Evolutionary conservation across 2,113 vertebrate genomes (phyloP), one percentile per base, ranked within the genome.

Genomic region (Cyprinodon brontotheroides): DNA sequence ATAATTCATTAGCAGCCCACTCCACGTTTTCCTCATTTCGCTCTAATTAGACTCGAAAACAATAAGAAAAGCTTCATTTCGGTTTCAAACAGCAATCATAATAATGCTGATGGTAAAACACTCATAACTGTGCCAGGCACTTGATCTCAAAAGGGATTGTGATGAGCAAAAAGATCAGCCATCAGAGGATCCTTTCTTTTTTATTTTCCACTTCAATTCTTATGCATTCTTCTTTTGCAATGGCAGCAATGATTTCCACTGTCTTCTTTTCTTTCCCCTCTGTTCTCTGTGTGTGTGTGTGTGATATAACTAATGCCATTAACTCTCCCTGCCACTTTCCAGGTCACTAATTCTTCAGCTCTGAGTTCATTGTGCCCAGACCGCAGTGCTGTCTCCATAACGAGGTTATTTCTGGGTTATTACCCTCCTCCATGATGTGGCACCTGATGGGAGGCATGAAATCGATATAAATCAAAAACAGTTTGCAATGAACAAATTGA

Each of bases 361-460:
- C 95, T 93, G 96, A 97, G 96, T 97, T 98, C 97, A 96, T 97
- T 97, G 96, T 98, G 95, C 94, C 96, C 95, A 96, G 96, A 97
- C 96, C 93, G 96, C 95, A 95, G 92, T 93, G 95, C 96, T 97
- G 96, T 97, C 97, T 97, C 94, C 96, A 95, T 97, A 98, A 98
- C 97, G 96, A 99, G 96, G 96, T 99, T 98, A 99, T 98, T 99
- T 98, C 98, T 97, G 97, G 97, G 96, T 98, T 98, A 98, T 99
- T 99, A 99, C 96, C 96, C 96, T 96, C 77, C 94, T 94, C 96
- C 94, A 94, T 95, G 96, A 95, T 96, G 95, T 94, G 96, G 95
- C 96, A 96, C 95, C 97, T 98, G 97, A 95, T 95, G 95, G 93
- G 94, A 95, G 94, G 91, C 93, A 93, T 92, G 93, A 97, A 97